Conservation (phyloP, 2,888 invertebrate species). For the Cerceris rybyensis region DNA sequence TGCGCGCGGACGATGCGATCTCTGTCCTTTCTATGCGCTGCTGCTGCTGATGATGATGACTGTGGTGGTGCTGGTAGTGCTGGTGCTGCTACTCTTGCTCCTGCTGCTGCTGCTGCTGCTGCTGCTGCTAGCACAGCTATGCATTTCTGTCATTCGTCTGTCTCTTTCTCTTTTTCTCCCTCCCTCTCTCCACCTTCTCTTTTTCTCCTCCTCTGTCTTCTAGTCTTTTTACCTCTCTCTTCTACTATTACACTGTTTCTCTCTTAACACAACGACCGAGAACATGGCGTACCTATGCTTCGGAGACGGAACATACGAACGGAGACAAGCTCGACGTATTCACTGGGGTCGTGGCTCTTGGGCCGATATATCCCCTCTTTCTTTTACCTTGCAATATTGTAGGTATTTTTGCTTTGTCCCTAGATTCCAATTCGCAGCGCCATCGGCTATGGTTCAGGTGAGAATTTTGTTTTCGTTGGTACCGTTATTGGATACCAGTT, state of each 20-base stretch:
- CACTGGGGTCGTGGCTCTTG: constrained; percentile 52
- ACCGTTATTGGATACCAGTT: background rate
- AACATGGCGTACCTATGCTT: constrained; percentile 69
- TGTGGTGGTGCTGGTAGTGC: constrained; percentile 6
- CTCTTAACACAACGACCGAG: constrained; percentile 55
- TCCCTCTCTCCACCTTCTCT: background rate
- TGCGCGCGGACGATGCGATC: constrained; percentile 71
- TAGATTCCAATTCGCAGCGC: constrained; percentile 1
- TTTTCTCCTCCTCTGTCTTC: constrained; percentile 21
- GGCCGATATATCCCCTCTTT: background rate
- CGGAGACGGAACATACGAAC: constrained; percentile 44
- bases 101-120: constrained; percentile 53
- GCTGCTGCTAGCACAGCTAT: constrained; percentile 64
- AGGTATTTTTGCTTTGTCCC: constrained; percentile 44
- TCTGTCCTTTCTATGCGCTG: constrained; percentile 46
- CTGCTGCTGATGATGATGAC: constrained; percentile 55
- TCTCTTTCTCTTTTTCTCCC: constrained; percentile 49
- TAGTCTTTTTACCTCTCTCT: constrained; percentile 38
- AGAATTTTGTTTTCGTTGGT: background rate
- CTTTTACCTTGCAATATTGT: background rate
- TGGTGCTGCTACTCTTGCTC: constrained; percentile 57
- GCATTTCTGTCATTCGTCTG: constrained; percentile 74
- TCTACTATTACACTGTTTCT: constrained; percentile 39
- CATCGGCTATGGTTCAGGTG: background rate
- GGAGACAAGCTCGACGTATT: constrained; percentile 40